Percentiles rank a stretch among this genome's conserved stretches.
Evolutionary conservation across 2,797 vertebrate species (phyloP).

Genomic region (Hemibagrus guttatus): DNA sequence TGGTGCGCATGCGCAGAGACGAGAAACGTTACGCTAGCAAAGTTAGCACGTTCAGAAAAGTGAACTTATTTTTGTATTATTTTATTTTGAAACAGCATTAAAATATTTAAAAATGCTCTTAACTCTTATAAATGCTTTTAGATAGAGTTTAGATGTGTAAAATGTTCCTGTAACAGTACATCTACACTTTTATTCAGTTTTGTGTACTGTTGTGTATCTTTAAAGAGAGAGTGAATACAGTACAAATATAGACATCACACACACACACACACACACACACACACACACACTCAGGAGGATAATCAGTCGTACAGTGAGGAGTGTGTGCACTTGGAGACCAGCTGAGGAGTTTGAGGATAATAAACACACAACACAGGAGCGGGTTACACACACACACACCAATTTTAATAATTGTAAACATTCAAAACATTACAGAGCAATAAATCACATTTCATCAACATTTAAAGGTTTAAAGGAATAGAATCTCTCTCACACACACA

Average conservation of each 20-base stretch:
- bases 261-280: background rate
- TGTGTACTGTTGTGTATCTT: background rate
- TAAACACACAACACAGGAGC: background rate
- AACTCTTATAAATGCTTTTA: background rate
- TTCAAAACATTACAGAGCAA: constrained; percentile 7
- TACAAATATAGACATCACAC: too few relatives aligned
- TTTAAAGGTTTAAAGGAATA: constrained; percentile 6
- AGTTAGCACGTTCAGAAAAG: background rate
- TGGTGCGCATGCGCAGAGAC: constrained; percentile 19
- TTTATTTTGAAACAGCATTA: background rate
- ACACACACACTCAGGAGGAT: too few relatives aligned
- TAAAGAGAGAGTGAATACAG: background rate
- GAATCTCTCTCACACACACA: background rate
- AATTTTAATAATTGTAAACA: constrained; percentile 6
- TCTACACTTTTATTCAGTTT: background rate
- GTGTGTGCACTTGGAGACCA: background rate
- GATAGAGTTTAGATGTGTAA: background rate
- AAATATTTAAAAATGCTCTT: background rate
- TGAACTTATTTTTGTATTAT: background rate
- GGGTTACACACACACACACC: background rate
- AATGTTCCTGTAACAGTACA: background rate
- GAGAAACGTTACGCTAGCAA: background rate
- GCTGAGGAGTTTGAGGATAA: too few relatives aligned
- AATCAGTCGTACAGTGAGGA: background rate
- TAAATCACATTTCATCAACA: constrained; percentile 8